phyloP scores from a whole-genome alignment of 2,797 vertebrate species.

The Coilia nasus region DNA sequence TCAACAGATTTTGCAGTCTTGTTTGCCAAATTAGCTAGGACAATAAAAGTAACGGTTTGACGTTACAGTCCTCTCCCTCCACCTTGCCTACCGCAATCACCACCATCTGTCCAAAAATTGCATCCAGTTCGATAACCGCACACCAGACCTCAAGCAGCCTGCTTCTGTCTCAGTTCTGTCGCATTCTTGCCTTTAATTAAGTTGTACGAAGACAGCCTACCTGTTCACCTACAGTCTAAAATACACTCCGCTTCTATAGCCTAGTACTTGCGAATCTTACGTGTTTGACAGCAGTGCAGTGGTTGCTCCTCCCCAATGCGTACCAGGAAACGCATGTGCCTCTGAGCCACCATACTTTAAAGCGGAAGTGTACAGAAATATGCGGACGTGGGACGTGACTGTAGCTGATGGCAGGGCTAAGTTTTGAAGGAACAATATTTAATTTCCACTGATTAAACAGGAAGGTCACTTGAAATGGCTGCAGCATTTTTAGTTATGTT shows the following conservation, averaged over 20 bases:
- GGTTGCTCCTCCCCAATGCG: conserved; percentile 41
- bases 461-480: conserved; percentile 73
- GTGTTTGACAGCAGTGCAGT: conserved; percentile 21
- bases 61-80: conserved; percentile 37
- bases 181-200: background rate
- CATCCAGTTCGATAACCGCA: background rate
- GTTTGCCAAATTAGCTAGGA: conserved; percentile 10
- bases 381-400: conserved; percentile 20
- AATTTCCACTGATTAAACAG: background rate
- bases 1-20: conserved; percentile 1
- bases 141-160: background rate
- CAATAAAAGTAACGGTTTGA: conserved; percentile 42
- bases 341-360: conserved; percentile 49
- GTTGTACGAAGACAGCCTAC: background rate
- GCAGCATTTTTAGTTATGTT: conserved; percentile 85
- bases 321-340: conserved; percentile 16
- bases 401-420: background rate
- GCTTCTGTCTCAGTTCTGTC: background rate
- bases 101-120: conserved; percentile 57
- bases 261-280: conserved; percentile 14
- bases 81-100: conserved; percentile 26
- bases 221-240: conserved; percentile 6
- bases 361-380: background rate
- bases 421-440: background rate
- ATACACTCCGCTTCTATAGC: conserved; percentile 3